Evolutionary conservation across 2,113 vertebrate genomes (phyloP).

Genomic region (Potamarius usumacintae): DNA sequence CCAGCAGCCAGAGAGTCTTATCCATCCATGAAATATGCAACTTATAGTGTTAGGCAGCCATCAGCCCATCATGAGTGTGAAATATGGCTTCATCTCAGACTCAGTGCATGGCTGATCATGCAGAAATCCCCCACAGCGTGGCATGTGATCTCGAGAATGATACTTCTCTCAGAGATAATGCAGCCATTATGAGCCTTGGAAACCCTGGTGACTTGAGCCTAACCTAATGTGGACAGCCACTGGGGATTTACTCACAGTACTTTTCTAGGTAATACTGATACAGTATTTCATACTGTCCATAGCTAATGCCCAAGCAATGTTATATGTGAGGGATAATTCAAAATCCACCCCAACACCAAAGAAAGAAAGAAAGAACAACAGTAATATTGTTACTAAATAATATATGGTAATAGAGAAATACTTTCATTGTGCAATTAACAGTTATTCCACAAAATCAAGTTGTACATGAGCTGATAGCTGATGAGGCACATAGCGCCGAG

Average conservation of each 20-base stretch:
- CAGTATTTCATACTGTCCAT: not conserved
- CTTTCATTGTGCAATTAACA: not conserved
- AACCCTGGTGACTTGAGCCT: constrained; percentile 1
- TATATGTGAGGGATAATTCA: not conserved
- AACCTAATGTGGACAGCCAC: constrained; percentile 23
- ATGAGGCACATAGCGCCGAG: no score
- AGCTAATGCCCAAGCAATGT: not conserved
- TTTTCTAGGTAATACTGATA: not conserved
- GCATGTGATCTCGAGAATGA: constrained; percentile 28
- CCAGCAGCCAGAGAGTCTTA: constrained; percentile 2
- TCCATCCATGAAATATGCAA: constrained; percentile 26
- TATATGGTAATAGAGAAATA: not conserved
- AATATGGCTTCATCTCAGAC: constrained; percentile 32
- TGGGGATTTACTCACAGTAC: constrained; percentile 4
- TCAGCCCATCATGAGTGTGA: constrained; percentile 9
- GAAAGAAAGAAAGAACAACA: no score
- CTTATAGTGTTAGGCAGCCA: constrained; percentile 10
- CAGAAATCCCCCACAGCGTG: constrained; percentile 23
- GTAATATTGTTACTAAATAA: no score
- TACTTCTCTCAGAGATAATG: constrained; percentile 38
- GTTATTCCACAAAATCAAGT: no score
- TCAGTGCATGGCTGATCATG: constrained; percentile 25
- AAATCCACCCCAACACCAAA: no score
- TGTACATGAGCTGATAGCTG: no score
- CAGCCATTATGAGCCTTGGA: constrained; percentile 15